These are phyloP conservation scores for Melipona quadrifasciata DNA, from an alignment of 1,140 invertebrate genomes.

Conservation along the genomic window DNA sequence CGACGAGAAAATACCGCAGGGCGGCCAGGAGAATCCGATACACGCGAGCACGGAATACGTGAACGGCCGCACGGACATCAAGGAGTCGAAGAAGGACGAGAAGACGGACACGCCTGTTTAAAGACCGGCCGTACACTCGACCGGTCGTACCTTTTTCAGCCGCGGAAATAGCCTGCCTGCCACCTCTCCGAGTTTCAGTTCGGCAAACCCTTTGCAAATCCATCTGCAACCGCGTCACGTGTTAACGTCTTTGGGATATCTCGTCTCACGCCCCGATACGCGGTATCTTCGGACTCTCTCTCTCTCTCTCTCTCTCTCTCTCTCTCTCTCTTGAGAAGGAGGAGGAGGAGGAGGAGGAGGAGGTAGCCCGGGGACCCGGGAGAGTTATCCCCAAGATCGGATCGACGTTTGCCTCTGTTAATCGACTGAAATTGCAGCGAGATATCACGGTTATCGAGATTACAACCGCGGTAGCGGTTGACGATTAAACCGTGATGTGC, in stretches of 20 bases:
- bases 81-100: conserved; percentile 78
- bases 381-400: too few relatives aligned
- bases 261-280: not conserved
- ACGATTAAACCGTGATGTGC: not conserved
- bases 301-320: too few relatives aligned
- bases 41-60: conserved; percentile 80
- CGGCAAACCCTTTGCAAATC: conserved; percentile 33
- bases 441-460: not conserved
- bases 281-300: too few relatives aligned
- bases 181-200: not conserved
- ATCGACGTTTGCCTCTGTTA: not conserved
- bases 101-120: conserved; percentile 81
- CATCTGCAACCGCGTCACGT: not conserved
- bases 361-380: not conserved
- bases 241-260: not conserved
- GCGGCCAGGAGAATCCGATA: conserved; percentile 80
- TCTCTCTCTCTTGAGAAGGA: too few relatives aligned
- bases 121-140: conserved; percentile 44
- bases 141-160: conserved; percentile 19
- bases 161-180: conserved; percentile 41
- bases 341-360: too few relatives aligned
- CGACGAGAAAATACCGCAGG: conserved; percentile 78
- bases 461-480: not conserved
- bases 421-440: not conserved
- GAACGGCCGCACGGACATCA: conserved; percentile 78